Conservation (phyloP, 1,140 invertebrate species). For the Nephotettix cincticeps region DNA sequence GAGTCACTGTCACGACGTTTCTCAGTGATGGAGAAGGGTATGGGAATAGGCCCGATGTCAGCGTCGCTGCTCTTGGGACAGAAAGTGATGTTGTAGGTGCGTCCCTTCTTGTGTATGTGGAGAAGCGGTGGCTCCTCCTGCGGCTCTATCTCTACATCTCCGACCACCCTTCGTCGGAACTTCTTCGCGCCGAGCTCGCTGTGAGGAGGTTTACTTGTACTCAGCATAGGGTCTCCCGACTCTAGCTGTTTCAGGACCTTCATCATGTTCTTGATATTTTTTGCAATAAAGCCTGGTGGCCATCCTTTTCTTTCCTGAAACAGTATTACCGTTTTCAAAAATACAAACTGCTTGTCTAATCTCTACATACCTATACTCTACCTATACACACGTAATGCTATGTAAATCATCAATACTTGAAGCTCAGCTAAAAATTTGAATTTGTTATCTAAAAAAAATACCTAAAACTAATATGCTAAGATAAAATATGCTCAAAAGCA, state of each 20-base stretch:
- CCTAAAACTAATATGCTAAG: too few species aligned
- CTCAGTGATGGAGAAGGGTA: slow-evolving; percentile 2
- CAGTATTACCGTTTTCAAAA: too few species aligned
- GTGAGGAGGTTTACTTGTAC: too few species aligned
- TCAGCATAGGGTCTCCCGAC: too few species aligned
- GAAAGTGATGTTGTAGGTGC: slow-evolving; percentile 10
- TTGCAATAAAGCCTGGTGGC: slow-evolving; percentile 8
- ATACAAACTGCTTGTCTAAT: too few species aligned
- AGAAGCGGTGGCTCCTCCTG: slow-evolving; percentile 2
- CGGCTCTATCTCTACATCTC: not conserved
- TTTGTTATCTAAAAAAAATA: too few species aligned
- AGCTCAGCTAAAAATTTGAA: too few species aligned
- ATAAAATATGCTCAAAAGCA: too few species aligned
- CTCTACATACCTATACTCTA: too few species aligned
- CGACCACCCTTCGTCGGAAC: not conserved
- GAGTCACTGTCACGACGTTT: not conserved
- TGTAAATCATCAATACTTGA: too few species aligned
- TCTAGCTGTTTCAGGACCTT: not conserved
- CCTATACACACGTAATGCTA: too few species aligned
- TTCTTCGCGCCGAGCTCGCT: too few species aligned
- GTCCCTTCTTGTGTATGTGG: slow-evolving; percentile 1
- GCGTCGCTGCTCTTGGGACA: slow-evolving; percentile 1
- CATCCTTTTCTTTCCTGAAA: slow-evolving; percentile 14
- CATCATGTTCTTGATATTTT: slow-evolving; percentile 7
- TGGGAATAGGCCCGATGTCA: not conserved